Percentiles rank a stretch among this genome's conserved stretches.
These are phyloP conservation scores for Caenorhabditis afra DNA, from an alignment of 2,888 invertebrate species.

Conservation along the genomic window DNA sequence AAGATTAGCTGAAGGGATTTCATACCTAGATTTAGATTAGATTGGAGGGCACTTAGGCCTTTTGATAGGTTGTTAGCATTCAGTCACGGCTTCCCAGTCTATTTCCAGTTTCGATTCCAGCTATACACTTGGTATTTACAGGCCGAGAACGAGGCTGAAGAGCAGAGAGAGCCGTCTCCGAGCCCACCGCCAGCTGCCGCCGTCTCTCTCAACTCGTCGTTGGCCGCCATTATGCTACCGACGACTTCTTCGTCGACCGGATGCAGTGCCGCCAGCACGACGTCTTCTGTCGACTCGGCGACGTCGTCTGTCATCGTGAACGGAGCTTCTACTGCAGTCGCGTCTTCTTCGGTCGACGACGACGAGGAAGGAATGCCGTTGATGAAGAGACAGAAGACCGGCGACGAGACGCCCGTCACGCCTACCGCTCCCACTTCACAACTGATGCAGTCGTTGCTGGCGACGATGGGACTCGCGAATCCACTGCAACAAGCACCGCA, in stretches of 20 bases:
- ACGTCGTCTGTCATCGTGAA: constrained; percentile 60
- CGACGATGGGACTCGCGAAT: constrained; percentile 15
- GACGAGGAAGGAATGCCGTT: constrained; percentile 43
- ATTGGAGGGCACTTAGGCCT: not conserved
- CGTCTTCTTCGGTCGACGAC: constrained; percentile 13
- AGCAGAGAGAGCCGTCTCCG: constrained; percentile 22
- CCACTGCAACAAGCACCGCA: not conserved
- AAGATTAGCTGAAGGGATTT: constrained; percentile 5
- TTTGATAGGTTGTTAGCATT: constrained; percentile 1
- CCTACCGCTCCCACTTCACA: constrained; percentile 24
- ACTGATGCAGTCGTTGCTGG: constrained; percentile 34
- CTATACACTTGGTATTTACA: constrained; percentile 8
- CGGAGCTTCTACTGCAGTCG: constrained; percentile 16
- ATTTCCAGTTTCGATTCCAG: not conserved
- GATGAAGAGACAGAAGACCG: constrained; percentile 42
- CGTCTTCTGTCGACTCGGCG: constrained; percentile 51
- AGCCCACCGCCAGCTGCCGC: constrained; percentile 29
- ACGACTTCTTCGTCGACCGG: constrained; percentile 41
- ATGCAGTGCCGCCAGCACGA: constrained; percentile 36
- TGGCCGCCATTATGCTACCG: constrained; percentile 34
- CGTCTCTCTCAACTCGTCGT: constrained; percentile 19
- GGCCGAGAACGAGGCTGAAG: constrained; percentile 26
- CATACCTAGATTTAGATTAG: not conserved
- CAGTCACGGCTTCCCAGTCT: not conserved
- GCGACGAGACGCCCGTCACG: constrained; percentile 42